Evolutionary conservation across 2,888 invertebrate species (phyloP), one percentile per base, ranked within the genome.

Genomic region (Drosophila algonquin): DNA sequence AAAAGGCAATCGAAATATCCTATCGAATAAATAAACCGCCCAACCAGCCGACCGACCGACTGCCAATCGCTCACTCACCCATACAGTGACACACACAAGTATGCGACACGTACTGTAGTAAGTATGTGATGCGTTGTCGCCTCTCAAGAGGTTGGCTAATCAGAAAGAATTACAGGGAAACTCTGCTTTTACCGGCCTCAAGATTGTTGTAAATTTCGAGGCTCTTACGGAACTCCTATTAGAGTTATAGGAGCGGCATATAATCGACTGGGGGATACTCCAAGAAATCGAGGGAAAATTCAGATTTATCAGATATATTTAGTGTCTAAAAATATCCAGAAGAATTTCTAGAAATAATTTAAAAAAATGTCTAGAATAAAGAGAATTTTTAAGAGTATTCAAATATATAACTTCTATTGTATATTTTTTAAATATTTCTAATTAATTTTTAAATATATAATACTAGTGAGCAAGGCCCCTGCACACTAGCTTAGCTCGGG

Each of bases 1-100:
- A 87, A 79, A 81, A 27, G 56, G 80, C 88, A 89, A 88, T 89
- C 88, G 80, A 80, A 78, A 79, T 83, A 87, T 87, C 77, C 70
- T 87, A 84, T 76, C 79, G 76, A 76, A 80, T 71, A 58, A 75
- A 78, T 81, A 78, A 76, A 59, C 55, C 67, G 24, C 24, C 24
- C 3, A 3, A 24, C 21, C 21, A 2, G 0, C 24, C 24, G 0
- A 24, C 4, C 24, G 24, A 32, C 32, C 40, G 30, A 32, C 48
- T 51, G 67, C 21, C 55, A 35, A 45, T 52, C 44, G 53, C 24
- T 46, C 10, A 53, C 44, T 32, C 18, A 48, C 21, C 10, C 18
- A 48, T 7, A 48, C 12, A 18, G 48, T 32, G 12, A 2, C 8
- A 12, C 30, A 18, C 10, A 3, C 5, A 7, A 21, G 18, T 9